Evolutionary conservation across 1,140 invertebrate species (phyloP), one percentile per base, ranked within the genome.

Genomic region (Patella vulgata): DNA sequence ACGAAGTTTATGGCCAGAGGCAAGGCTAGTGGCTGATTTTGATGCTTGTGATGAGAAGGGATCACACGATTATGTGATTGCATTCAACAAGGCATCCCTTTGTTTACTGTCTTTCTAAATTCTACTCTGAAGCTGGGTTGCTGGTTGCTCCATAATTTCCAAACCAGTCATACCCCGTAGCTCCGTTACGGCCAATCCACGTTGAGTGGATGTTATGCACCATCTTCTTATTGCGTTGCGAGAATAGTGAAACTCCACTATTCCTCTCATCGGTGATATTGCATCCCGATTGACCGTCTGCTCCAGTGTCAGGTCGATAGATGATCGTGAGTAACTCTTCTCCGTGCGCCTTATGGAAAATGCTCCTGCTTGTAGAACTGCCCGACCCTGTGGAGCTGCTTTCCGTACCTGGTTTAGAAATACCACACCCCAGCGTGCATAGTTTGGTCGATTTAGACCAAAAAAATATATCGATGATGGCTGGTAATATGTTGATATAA

Each of bases 221-320:
- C n/a, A n/a, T n/a, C n/a, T n/a, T n/a, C n/a, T n/a, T n/a, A n/a
- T n/a, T n/a, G n/a, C n/a, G n/a, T n/a, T n/a, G n/a, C n/a, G n/a
- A n/a, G n/a, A n/a, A n/a, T n/a, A n/a, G n/a, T n/a, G n/a, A n/a
- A n/a, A n/a, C n/a, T n/a, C n/a, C n/a, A n/a, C n/a, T n/a, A n/a
- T n/a, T n/a, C n/a, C 28, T 25, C 11, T 71, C n/a, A 30, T 4
- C n/a, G 58, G n/a, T 12, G 56, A 71, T 3, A 62, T 59, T 23
- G 65, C 66, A 53, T 71, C 69, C 4, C 57, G 55, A 55, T 71
- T 64, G 21, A 68, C 52, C 19, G 69, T 68, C 55, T 71, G 65
- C 39, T 72, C 59, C 6, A 72, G 40, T 8, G 63, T 57, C 0
- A 72, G 48, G 42, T 72, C 70, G n/a, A 69, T 59, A n/a, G 62